Conservation (phyloP, 2,113 vertebrate genomes). For the Neolamprologus tretocephalus region DNA sequence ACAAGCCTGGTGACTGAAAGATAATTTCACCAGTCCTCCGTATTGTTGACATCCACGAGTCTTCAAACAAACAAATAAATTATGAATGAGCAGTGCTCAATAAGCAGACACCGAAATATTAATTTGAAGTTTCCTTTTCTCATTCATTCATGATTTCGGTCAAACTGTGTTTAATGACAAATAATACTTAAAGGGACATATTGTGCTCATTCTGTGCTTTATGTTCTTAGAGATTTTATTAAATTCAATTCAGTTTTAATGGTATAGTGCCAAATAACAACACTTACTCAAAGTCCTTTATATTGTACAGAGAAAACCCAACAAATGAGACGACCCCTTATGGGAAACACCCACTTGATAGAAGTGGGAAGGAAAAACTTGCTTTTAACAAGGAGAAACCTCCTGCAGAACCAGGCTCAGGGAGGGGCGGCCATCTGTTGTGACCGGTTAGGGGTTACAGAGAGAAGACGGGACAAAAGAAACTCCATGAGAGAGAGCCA, state of each 20-base stretch:
- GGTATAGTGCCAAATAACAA: background rate
- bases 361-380: background rate
- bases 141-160: fast-evolving
- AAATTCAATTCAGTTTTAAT: background rate
- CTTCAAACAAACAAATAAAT: background rate
- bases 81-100: background rate
- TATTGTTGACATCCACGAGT: background rate
- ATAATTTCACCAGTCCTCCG: background rate
- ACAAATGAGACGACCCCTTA: background rate
- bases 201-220: background rate
- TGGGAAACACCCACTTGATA: background rate
- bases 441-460: background rate
- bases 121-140: background rate
- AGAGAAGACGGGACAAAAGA: background rate
- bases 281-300: fast-evolving
- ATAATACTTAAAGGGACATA: background rate
- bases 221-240: background rate
- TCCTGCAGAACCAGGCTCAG: background rate
- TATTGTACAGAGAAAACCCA: background rate
- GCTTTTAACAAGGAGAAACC: background rate
- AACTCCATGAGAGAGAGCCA: fast-evolving
- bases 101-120: fast-evolving
- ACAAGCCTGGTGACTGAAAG: background rate
- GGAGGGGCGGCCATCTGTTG: background rate
- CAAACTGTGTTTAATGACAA: fast-evolving